Base-by-base conservation (phyloP, 2,888 invertebrate species). In the Apoderus coryli region DNA sequence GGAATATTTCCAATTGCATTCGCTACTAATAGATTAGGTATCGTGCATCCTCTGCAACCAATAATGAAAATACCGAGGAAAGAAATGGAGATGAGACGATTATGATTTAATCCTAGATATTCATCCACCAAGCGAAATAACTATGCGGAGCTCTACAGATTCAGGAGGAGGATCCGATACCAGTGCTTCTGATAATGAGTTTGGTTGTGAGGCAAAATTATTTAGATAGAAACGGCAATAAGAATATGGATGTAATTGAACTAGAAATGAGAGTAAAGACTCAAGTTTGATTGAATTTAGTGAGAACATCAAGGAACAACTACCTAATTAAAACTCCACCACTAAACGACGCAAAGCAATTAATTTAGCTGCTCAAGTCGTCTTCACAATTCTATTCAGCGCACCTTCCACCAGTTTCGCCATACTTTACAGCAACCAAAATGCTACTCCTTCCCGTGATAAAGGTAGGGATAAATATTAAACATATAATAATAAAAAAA, bases 1-100 rank as follows among this genome's bases (percentile, higher is more conserved):
- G 46, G 45, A 10, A 45, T 49, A 16, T 44, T 34, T 27, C 46
- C 44, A 22, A 25, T 12, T 22, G 31, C 34, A 22, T 31, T 34
- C 15, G 30, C 34, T 10, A 26, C 49, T 10, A 31, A 15, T 13
- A 31, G 25, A 3, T 25, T 31, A n/a, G 10, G 10, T 25, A 29
- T 29, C 16, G 10, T 29, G 29, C 19, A 29, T 16, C 22, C 10
- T 12, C 29, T 22, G 16, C 22, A n/a, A 22, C 16, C 19, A 29
- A 25, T 26, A 26, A 25, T 26, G 15, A 31, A 25, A 31, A 26
- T 25, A 31, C 12, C 16, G 25, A 25, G 11, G n/a, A 26, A 31
- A 31, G 16, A 26, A 25, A 26, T 26, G 26, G 13, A 26, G 26
- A 26, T 26, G 12, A 26, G 26, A 26, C 26, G 26, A 14, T 12